phyloP scores from a whole-genome alignment of 2,113 vertebrate species.

The Plecotus auritus region DNA sequence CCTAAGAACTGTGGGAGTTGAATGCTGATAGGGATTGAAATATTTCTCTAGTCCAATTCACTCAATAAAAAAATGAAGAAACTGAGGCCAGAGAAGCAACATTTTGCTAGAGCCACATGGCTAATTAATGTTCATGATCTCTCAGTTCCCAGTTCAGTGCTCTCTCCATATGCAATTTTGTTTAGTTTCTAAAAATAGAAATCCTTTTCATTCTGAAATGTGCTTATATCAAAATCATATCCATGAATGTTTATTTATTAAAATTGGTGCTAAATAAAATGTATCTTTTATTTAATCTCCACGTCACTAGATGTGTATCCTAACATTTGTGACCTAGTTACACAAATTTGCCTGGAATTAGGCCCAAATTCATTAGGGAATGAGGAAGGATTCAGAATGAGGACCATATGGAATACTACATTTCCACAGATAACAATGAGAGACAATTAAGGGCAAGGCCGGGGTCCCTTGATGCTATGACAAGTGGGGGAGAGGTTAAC shows the following conservation, averaged over 20 bases:
- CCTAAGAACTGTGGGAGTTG: not conserved
- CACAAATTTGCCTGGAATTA: not conserved
- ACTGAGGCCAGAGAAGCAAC: not conserved
- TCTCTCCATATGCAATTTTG: not conserved
- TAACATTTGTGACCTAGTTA: not conserved
- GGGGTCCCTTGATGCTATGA: not conserved
- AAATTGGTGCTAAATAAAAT: conserved; percentile 7
- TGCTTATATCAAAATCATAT: not conserved
- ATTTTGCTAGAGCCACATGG: not conserved
- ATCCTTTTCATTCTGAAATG: not conserved
- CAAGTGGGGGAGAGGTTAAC: not conserved
- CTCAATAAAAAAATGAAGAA: not conserved
- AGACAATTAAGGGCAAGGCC: not conserved
- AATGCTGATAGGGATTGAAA: not conserved
- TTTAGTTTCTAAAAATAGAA: conserved; percentile 1
- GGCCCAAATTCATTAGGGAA: not conserved
- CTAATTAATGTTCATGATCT: not conserved
- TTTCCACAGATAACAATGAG: not conserved
- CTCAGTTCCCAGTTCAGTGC: not conserved
- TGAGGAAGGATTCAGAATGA: not conserved
- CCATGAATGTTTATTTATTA: not conserved
- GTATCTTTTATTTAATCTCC: not conserved
- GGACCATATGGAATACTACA: not conserved
- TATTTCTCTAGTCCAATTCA: not conserved
- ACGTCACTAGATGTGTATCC: not conserved